These are phyloP conservation scores for Vanessa atalanta DNA, from an alignment of 1,140 invertebrate species.

Conservation along the genomic window DNA sequence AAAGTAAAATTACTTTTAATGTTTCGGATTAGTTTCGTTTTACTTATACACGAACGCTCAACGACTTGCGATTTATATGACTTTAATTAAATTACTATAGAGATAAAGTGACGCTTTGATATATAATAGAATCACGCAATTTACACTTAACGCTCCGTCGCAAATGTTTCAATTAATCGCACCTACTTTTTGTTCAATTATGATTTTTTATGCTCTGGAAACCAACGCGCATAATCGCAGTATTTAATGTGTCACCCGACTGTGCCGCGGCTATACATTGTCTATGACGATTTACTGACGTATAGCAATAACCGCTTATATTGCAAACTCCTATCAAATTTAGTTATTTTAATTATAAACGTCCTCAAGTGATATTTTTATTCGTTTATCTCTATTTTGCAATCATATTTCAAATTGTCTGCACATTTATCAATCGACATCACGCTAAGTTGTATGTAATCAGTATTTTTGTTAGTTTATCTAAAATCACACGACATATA, in stretches of 20 bases:
- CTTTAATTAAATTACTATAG: background rate
- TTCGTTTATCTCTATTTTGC: background rate
- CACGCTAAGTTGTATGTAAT: conserved; percentile 2
- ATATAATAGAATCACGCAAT: conserved; percentile 24
- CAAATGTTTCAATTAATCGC: conserved; percentile 33
- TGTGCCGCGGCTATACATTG: conserved; percentile 11
- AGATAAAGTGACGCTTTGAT: conserved; percentile 5
- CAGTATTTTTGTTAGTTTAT: conserved; percentile 22
- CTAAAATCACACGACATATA: conserved; percentile 13
- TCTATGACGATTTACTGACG: conserved; percentile 21
- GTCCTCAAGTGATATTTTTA: background rate
- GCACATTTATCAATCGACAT: background rate
- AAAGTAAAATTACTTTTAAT: background rate
- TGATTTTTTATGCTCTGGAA: conserved; percentile 39
- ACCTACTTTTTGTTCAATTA: conserved; percentile 36
- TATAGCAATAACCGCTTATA: conserved; percentile 11
- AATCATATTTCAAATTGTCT: background rate
- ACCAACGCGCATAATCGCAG: conserved; percentile 25
- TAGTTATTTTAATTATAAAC: background rate
- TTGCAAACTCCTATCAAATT: background rate
- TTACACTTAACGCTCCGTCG: conserved; percentile 21
- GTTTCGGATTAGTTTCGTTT: background rate
- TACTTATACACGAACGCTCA: background rate
- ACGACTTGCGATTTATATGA: background rate
- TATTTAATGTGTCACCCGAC: conserved; percentile 27